These are phyloP conservation scores for Zaprionus gabonicus DNA, from an alignment of 1,140 invertebrate genomes.

Conservation along the genomic window DNA sequence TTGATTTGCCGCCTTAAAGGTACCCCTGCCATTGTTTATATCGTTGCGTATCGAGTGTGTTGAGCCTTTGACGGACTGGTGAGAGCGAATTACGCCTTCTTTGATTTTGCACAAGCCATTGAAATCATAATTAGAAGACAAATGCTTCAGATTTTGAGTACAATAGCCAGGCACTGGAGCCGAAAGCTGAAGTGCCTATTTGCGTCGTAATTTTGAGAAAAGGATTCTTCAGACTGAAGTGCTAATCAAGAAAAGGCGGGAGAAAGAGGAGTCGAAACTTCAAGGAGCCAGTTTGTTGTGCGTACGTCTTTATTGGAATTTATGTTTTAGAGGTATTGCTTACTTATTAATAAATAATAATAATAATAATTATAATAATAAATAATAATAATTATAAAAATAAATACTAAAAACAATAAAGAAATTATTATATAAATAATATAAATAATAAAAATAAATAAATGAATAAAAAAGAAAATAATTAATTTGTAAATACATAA, in stretches of 20 bases:
- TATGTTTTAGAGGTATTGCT: no score
- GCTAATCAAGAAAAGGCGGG: conserved; percentile 54
- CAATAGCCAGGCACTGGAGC: conserved; percentile 52
- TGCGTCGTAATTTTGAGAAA: conserved; percentile 50
- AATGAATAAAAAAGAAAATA: no score
- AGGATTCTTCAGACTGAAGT: conserved; percentile 50
- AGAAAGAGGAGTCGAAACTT: conserved; percentile 3
- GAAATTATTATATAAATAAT: no score
- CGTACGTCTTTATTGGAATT: neutral
- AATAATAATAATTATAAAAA: no score
- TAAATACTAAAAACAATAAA: no score
- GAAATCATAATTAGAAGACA: conserved; percentile 79
- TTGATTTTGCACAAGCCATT: conserved; percentile 72
- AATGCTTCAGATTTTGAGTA: conserved; percentile 49
- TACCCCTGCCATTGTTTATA: conserved; percentile 41
- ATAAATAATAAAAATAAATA: no score
- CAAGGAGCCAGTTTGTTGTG: conserved; percentile 23
- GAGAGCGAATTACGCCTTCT: conserved; percentile 81
- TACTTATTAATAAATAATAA: no score
- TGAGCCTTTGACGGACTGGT: conserved; percentile 53
- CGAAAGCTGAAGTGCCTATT: conserved; percentile 54
- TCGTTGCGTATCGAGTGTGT: neutral
- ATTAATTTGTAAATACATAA: no score
- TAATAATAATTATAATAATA: no score
- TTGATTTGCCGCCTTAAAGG: conserved; percentile 77